phyloP scores from a whole-genome alignment of 2,113 vertebrate species.

The Strigops habroptila region DNA sequence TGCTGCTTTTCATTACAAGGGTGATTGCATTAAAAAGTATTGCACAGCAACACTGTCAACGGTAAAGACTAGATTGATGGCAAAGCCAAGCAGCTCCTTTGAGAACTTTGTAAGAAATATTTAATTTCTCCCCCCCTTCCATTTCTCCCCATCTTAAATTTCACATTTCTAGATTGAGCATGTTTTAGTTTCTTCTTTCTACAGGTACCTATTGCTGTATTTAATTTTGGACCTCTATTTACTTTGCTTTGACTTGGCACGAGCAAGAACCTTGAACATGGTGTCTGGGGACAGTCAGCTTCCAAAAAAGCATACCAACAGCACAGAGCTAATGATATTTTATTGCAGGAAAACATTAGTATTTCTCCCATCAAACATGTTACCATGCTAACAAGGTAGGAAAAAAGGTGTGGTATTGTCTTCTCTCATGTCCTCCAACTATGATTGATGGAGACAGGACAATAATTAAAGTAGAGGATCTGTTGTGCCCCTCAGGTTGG shows the following conservation, averaged over 20 bases:
- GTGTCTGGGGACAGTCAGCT: background rate
- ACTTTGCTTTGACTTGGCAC: background rate
- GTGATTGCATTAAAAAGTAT: background rate
- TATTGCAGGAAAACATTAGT: background rate
- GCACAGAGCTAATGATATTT: background rate
- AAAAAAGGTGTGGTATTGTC: background rate
- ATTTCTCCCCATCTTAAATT: background rate
- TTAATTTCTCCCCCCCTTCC: background rate
- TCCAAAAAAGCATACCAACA: background rate
- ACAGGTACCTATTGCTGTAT: background rate
- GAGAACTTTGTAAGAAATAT: background rate
- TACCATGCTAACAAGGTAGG: background rate
- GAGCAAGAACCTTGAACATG: background rate
- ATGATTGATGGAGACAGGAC: background rate
- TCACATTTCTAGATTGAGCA: background rate
- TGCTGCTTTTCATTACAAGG: background rate
- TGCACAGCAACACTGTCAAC: background rate
- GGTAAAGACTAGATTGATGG: background rate
- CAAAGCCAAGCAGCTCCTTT: background rate
- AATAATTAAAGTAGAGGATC: background rate
- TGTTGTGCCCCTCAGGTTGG: background rate
- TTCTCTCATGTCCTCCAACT: background rate
- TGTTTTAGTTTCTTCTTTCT: background rate
- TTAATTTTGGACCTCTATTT: background rate
- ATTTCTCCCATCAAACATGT: background rate